These are phyloP conservation scores for Callipepla californica DNA, from an alignment of 2,113 vertebrate genomes.

Conservation along the genomic window DNA sequence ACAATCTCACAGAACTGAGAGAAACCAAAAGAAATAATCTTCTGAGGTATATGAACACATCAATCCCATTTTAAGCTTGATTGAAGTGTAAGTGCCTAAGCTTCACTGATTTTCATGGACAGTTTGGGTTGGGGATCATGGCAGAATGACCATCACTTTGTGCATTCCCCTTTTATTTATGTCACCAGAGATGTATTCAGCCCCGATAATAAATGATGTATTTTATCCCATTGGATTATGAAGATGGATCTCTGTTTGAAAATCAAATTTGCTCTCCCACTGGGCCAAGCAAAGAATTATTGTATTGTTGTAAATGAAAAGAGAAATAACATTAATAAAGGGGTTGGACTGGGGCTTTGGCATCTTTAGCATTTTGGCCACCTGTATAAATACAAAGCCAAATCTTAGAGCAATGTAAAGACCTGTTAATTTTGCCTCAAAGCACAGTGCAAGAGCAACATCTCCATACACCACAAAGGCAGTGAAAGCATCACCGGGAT, in stretches of 20 bases:
- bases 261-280: background rate
- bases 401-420: background rate
- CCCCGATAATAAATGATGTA: background rate
- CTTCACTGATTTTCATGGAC: background rate
- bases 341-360: accelerated
- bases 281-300: background rate
- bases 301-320: background rate
- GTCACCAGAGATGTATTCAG: background rate
- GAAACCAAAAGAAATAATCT: background rate
- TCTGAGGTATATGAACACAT: background rate
- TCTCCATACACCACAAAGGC: background rate
- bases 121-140: background rate
- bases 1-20: background rate
- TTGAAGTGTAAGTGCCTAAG: background rate
- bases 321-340: background rate
- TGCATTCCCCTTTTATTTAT: background rate
- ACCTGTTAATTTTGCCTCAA: background rate
- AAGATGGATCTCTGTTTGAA: background rate
- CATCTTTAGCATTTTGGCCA: background rate
- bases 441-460: background rate
- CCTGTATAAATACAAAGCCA: background rate
- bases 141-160: background rate
- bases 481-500: background rate
- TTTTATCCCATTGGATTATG: background rate
- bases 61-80: background rate